phyloP scores from a whole-genome alignment of 2,113 vertebrate genomes.

The Corydoras maculifer region DNA sequence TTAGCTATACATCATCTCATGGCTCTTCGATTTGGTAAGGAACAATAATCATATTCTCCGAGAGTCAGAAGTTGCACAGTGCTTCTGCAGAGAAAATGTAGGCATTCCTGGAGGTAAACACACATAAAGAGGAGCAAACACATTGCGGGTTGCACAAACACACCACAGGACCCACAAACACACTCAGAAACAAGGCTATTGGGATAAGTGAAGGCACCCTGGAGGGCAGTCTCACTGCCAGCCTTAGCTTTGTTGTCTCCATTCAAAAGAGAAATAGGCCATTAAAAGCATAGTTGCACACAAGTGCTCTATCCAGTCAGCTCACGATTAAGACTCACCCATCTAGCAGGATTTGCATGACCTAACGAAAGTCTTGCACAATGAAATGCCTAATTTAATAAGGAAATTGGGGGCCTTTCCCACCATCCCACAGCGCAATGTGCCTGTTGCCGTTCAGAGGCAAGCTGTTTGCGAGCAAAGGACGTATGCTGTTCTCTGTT shows the following conservation, averaged over 20 bases:
- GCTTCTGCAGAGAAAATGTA: constrained; percentile 27
- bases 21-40: constrained; percentile 30
- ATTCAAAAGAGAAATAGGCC: constrained; percentile 46
- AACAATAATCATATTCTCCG: constrained; percentile 39
- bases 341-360: constrained; percentile 26
- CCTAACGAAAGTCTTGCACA: constrained; percentile 35
- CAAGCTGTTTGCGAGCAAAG: constrained; percentile 52
- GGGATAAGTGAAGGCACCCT: constrained; percentile 38
- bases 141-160: constrained; percentile 16
- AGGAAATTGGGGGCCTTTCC: constrained; percentile 33
- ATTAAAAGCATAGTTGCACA: constrained; percentile 45
- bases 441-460: constrained; percentile 44
- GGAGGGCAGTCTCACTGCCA: constrained; percentile 40
- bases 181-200: constrained; percentile 31
- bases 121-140: constrained; percentile 28
- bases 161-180: constrained; percentile 30
- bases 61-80: constrained; percentile 17
- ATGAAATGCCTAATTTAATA: constrained; percentile 42
- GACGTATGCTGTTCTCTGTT: constrained; percentile 46
- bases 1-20: constrained; percentile 35
- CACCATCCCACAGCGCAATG: constrained; percentile 28
- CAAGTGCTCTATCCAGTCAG: constrained; percentile 33
- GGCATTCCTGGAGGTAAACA: constrained; percentile 21
- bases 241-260: constrained; percentile 44
- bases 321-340: constrained; percentile 42